Percentiles rank a stretch among this genome's conserved stretches.
Evolutionary conservation across 2,113 vertebrate species (phyloP).

Genomic region (Mobula birostris): DNA sequence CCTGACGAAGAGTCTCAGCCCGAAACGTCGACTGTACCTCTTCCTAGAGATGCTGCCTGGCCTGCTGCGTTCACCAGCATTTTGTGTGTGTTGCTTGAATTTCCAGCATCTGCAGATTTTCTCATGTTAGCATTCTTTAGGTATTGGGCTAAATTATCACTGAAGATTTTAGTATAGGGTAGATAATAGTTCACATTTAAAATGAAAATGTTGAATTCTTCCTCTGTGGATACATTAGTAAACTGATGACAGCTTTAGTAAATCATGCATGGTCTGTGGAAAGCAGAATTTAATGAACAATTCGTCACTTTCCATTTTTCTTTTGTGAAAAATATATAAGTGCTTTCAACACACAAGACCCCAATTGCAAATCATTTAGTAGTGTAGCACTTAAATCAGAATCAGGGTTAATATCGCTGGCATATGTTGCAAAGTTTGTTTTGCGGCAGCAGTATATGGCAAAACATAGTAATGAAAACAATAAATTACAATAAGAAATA

Average conservation of each 20-base stretch:
- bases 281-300: not conserved
- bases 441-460: no score
- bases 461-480: no score
- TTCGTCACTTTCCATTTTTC: not conserved
- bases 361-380: not conserved
- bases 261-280: not conserved
- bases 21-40: no score
- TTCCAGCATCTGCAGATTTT: no score
- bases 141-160: not conserved
- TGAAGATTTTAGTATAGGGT: not conserved
- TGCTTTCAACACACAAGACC: not conserved
- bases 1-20: no score
- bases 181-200: not conserved
- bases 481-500: no score
- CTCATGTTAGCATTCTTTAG: not conserved
- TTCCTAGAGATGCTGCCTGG: no score
- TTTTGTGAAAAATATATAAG: not conserved
- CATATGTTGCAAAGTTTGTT: no score
- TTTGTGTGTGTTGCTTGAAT: no score
- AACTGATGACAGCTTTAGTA: not conserved
- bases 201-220: not conserved
- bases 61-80: no score
- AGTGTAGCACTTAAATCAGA: not conserved
- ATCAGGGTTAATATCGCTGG: no score
- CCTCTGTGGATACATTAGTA: not conserved